These are phyloP conservation scores for Psephotus haematonotus DNA, from an alignment of 2,113 vertebrate genomes.

Conservation along the genomic window DNA sequence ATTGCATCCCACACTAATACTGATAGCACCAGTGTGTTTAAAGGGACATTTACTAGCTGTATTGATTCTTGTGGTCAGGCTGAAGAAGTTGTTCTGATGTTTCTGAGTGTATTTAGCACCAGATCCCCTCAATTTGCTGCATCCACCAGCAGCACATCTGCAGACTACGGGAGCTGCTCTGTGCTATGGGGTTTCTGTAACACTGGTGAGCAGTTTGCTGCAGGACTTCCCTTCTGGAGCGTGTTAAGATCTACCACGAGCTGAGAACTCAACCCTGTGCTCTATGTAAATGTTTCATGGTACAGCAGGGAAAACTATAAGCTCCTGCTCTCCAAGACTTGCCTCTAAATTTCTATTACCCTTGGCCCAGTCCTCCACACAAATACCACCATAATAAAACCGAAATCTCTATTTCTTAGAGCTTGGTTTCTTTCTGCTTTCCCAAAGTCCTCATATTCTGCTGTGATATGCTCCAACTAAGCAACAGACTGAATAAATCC, in stretches of 20 bases:
- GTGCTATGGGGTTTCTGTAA: background rate
- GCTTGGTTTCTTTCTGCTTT: background rate
- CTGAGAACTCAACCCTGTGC: background rate
- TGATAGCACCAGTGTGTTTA: background rate
- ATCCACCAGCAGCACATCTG: background rate
- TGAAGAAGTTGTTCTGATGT: background rate
- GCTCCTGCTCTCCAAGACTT: background rate
- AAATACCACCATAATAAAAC: background rate
- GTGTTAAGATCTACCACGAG: background rate
- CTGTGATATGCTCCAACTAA: rapidly evolving
- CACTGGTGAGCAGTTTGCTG: background rate
- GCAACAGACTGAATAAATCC: background rate
- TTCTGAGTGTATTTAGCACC: background rate
- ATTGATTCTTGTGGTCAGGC: background rate
- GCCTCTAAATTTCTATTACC: background rate
- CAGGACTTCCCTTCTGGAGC: background rate
- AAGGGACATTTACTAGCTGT: background rate
- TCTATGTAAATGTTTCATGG: background rate
- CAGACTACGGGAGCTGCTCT: background rate
- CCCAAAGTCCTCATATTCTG: background rate
- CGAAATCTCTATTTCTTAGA: background rate
- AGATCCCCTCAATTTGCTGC: background rate
- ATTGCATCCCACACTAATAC: background rate
- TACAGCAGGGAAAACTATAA: background rate
- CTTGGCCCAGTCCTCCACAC: background rate